Evolutionary conservation across 1,140 invertebrate genomes (phyloP), one percentile per base, ranked within the genome.

Genomic region (Cyphomyrmex costatus): DNA sequence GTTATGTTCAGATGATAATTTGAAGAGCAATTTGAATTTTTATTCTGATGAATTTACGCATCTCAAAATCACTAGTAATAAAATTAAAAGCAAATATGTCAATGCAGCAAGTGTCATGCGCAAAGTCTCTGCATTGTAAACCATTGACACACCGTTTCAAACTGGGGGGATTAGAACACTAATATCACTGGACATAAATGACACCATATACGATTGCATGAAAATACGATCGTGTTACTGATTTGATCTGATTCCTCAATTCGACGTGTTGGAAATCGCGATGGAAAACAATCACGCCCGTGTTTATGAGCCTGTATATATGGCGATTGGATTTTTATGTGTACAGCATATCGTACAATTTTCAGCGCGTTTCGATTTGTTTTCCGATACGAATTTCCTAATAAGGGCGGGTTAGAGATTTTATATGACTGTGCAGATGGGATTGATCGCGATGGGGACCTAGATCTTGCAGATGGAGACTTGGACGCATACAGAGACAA

Each of bases 381-480:
- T 91, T 91, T 83, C 87, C 86, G 78, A 86, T 66, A 65, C 88
- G 88, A 87, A 68, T 79, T 53, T 85, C 85, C 46, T 86, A 86
- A 89, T 85, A 90, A 86, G 90, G 86, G 88, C 90, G 89, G 92
- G 84, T 92, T 93, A 93, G 92, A 93, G 89, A 92, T 93, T 85
- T 91, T 92, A 49, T 91, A 36, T 94, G 89, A 93, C 89, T 94
- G 94, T 93, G 90, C 94, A 95, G 95, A 95, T 94, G 93, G 93
- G 88, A 95, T 96, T 91, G 96, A 96, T 89, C 95, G 94, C 42
- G 96, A 96, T 74, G 94, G 95, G 78, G 98, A 98, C 94, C 97
- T 97, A 92, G 97, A 97, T 90, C 96, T 98, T 85, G 97, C 97
- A 73, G 98, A 98, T 95, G 97, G 97, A 42, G 97, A 98, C 85